Evolutionary conservation across 2,888 invertebrate genomes (phyloP).

Genomic region (Rhagophthalmus giganteus): DNA sequence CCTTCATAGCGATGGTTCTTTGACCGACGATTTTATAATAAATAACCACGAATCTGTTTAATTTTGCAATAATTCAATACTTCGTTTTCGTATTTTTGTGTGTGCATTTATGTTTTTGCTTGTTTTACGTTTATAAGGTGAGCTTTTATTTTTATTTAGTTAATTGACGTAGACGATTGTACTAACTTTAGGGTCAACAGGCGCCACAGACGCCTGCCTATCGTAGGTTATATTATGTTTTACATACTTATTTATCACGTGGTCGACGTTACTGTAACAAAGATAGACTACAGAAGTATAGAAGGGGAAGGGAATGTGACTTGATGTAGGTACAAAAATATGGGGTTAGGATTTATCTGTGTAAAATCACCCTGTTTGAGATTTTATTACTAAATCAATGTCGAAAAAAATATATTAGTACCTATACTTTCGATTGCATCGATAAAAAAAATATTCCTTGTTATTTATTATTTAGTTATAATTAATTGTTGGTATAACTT

Average conservation of each 20-base stretch:
- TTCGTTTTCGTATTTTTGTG: conserved; percentile 33
- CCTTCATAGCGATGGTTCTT: conserved; percentile 41
- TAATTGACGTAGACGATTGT: conserved; percentile 31
- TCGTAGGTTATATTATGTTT: conserved; percentile 8
- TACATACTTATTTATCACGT: conserved; percentile 14
- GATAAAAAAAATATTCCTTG: too few species aligned
- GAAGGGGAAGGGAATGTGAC: background rate
- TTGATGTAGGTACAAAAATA: conserved; percentile 9
- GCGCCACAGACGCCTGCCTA: conserved; percentile 45
- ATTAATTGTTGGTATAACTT: too few species aligned
- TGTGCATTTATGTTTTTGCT: conserved; percentile 37
- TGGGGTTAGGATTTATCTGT: conserved; percentile 10
- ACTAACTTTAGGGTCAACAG: conserved; percentile 40
- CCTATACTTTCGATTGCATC: too few species aligned
- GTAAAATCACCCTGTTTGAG: too few species aligned
- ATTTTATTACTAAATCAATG: too few species aligned
- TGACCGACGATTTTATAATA: conserved; percentile 34
- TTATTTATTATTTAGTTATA: too few species aligned
- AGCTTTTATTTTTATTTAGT: conserved; percentile 40
- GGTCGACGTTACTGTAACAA: conserved; percentile 7
- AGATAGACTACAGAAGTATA: conserved; percentile 10
- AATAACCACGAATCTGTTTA: conserved; percentile 8
- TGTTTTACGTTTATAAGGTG: conserved; percentile 43
- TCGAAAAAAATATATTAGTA: too few species aligned
- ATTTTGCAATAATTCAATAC: conserved; percentile 15